Base-by-base conservation (phyloP, 2,797 vertebrate species). In the Enteromius paludinosus region DNA sequence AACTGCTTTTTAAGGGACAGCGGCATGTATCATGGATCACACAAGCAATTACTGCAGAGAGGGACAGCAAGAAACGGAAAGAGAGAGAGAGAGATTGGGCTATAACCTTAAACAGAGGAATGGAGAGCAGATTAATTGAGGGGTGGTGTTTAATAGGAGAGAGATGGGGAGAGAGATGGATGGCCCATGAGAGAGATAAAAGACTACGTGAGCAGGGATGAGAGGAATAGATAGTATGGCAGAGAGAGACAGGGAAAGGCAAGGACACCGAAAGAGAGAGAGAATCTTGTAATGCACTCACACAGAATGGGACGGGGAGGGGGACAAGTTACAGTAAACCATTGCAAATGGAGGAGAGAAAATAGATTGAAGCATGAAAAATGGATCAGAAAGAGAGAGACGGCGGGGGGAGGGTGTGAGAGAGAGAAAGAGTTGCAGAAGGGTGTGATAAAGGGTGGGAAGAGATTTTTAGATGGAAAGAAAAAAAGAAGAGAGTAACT, bases 311-410 rank as follows among this genome's bases (percentile, higher is more conserved):
- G 65, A 77, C 15, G 20, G 80, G 76, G 68, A 81, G 30, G 33
- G 71, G 87, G 65, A 90, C 52, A 86, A 86, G 81, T 85, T 86
- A 89, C 84, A 84, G 91, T 91, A 93, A 92, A 93, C 89, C 90
- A 91, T 61, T 38, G 61, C 79, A 93, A 93, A 90, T 90, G 91
- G 88, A 92, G 85, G 87, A 87, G 87, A 87, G 87, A 89, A 90
- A 91, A 92, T 90, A 90, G 91, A 91, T 89, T 91, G 91, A 93
- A 91, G 90, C 88, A 93, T 93, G 90, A 94, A 93, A 93, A 92
- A 94, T 93, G 90, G 89, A 93, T 93, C 91, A 92, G 90, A 93
- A 93, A 92, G 86, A 92, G 87, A 66, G 47, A 78, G 79, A 85
- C 54, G 7, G 83, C 12, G 52, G 81, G 84, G 87, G 82, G 75